These are phyloP conservation scores for Babylonia areolata DNA, from an alignment of 1,140 invertebrate species.

Conservation along the genomic window DNA sequence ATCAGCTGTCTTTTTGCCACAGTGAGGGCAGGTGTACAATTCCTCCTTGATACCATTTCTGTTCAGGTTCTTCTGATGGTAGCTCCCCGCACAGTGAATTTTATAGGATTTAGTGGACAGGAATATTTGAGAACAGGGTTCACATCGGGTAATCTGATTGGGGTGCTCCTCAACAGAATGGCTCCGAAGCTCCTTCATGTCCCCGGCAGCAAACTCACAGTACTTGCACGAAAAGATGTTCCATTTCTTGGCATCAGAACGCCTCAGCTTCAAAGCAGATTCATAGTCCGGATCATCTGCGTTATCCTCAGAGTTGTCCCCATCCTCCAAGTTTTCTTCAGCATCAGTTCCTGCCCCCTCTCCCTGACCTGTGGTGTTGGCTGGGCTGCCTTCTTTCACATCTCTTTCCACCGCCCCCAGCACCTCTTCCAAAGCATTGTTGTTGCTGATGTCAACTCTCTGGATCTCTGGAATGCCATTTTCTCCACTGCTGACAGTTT, in stretches of 20 bases:
- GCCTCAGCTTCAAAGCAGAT: neutral
- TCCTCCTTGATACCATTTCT: slow-evolving; percentile 41
- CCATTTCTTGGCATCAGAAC: slow-evolving; percentile 23
- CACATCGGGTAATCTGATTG: slow-evolving; percentile 58
- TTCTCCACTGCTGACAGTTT: neutral
- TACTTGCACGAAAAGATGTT: slow-evolving; percentile 63
- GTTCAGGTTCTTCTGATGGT: slow-evolving; percentile 59
- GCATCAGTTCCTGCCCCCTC: neutral
- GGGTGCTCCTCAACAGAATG: slow-evolving; percentile 70
- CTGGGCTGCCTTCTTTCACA: slow-evolving; percentile 20
- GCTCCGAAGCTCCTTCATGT: slow-evolving; percentile 61
- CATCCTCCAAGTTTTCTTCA: neutral
- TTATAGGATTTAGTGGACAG: slow-evolving; percentile 56
- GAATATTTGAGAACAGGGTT: slow-evolving; percentile 65
- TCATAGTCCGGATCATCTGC: neutral
- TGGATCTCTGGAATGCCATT: slow-evolving; percentile 6
- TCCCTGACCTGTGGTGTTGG: neutral
- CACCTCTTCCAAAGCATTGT: neutral
- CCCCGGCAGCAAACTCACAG: slow-evolving; percentile 63
- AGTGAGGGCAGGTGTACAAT: slow-evolving; percentile 59
- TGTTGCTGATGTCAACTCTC: neutral
- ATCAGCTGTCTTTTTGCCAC: slow-evolving; percentile 64
- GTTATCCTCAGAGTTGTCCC: neutral
- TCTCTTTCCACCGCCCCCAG: neutral
- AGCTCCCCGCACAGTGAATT: slow-evolving; percentile 59